These are phyloP conservation scores for Lomographa bimaculata DNA, from an alignment of 2,888 invertebrate species.

Conservation along the genomic window DNA sequence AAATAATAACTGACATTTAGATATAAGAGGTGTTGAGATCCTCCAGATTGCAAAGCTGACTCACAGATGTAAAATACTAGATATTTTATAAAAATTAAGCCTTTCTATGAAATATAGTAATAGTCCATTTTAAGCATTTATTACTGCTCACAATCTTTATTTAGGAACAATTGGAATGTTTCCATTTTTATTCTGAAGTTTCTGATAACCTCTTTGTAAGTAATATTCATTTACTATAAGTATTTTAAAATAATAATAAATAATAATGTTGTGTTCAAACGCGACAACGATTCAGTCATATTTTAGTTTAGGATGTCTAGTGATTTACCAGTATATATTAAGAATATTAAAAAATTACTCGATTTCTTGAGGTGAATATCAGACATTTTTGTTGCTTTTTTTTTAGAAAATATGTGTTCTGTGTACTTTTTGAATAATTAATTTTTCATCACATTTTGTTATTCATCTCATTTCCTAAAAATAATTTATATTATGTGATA, in stretches of 20 bases:
- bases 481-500: conserved; percentile 58
- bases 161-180: too few species aligned
- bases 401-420: too few species aligned
- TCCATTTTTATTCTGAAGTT: background rate
- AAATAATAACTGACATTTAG: conserved; percentile 24
- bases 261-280: conserved; percentile 48
- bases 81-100: too few species aligned
- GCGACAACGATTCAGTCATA: conserved; percentile 68
- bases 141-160: too few species aligned
- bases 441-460: conserved; percentile 4
- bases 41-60: too few species aligned
- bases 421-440: too few species aligned
- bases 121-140: too few species aligned
- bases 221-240: conserved; percentile 26
- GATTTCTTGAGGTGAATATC: conserved; percentile 26
- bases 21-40: background rate
- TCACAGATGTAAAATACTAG: too few species aligned
- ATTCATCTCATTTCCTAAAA: conserved; percentile 16
- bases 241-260: conserved; percentile 25
- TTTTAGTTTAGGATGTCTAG: conserved; percentile 48
- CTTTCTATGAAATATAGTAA: too few species aligned
- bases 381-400: too few species aligned
- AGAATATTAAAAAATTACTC: conserved; percentile 22
- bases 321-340: conserved; percentile 51
- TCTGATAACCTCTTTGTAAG: conserved; percentile 2